Percentiles rank a stretch among this genome's conserved stretches.
phyloP scores from a whole-genome alignment of 1,140 invertebrate species.

The Papilio helenus region DNA sequence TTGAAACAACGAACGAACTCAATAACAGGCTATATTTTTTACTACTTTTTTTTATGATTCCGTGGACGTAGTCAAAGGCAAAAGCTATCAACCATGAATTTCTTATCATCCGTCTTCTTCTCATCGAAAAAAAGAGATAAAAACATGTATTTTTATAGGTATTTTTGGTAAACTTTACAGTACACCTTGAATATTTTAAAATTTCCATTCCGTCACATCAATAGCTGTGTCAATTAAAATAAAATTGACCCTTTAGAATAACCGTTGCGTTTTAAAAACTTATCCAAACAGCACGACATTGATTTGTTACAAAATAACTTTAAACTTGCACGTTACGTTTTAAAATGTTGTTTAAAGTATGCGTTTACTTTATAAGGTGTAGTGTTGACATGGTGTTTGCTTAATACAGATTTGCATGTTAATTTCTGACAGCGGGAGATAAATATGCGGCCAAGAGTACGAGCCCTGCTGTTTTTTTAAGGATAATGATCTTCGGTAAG shows the following conservation, averaged over 20 bases:
- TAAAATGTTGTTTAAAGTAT: conserved; percentile 21
- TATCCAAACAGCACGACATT: not conserved
- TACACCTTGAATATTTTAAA: too few relatives aligned
- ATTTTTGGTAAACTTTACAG: too few relatives aligned
- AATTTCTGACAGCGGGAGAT: conserved; percentile 1
- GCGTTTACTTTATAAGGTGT: conserved; percentile 15
- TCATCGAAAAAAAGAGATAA: too few relatives aligned
- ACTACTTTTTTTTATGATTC: too few relatives aligned
- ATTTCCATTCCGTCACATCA: not conserved
- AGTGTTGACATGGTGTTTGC: conserved; percentile 15
- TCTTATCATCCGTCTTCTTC: too few relatives aligned
- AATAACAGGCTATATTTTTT: too few relatives aligned
- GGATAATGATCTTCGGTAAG: not conserved
- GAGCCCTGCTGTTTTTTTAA: not conserved
- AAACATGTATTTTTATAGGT: too few relatives aligned
- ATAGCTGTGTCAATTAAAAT: not conserved
- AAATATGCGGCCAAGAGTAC: conserved; percentile 5
- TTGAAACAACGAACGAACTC: too few relatives aligned
- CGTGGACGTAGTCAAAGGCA: too few relatives aligned
- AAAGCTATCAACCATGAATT: too few relatives aligned
- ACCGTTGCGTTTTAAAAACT: not conserved
- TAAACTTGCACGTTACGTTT: not conserved
- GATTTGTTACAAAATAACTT: conserved; percentile 1
- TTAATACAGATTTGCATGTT: conserved; percentile 23
- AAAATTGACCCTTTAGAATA: not conserved